A percentile compares a stretch with the other conserved stretches of the same genome.
Evolutionary conservation across 2,113 vertebrate genomes (phyloP).

Genomic region (Pygoscelis adeliae): DNA sequence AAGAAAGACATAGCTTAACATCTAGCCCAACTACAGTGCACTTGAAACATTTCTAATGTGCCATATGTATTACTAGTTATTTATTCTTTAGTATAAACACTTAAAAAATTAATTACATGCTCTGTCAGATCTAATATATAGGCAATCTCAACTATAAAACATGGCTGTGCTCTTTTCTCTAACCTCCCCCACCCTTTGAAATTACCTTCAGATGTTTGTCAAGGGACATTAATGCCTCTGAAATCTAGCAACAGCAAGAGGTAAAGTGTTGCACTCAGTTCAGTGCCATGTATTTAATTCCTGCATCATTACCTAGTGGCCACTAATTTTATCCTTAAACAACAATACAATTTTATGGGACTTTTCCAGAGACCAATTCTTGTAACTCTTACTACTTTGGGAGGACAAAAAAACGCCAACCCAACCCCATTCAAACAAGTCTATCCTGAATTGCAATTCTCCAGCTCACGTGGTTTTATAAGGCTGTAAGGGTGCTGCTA

Average conservation of each 20-base stretch:
- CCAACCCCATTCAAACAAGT: background rate
- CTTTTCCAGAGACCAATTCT: background rate
- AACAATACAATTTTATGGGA: background rate
- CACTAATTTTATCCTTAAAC: conserved; percentile 34
- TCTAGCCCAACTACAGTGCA: background rate
- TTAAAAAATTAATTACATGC: conserved; percentile 72
- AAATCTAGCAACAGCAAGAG: conserved; percentile 36
- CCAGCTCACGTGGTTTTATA: background rate
- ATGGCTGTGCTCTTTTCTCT: background rate
- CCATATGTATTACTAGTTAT: conserved; percentile 26
- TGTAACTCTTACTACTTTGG: background rate
- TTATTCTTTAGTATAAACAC: conserved; percentile 60
- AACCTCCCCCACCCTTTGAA: conserved; percentile 41
- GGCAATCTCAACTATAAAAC: conserved; percentile 51
- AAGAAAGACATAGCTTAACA: background rate
- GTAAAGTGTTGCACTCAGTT: background rate
- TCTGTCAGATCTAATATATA: conserved; percentile 65
- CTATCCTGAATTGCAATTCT: background rate
- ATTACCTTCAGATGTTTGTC: conserved; percentile 61
- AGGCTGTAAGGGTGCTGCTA: background rate
- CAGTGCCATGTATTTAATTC: conserved; percentile 24
- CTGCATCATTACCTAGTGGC: conserved; percentile 6
- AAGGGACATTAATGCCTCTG: conserved; percentile 38
- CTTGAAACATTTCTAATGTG: conserved; percentile 15
- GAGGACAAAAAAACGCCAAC: background rate